Evolutionary conservation across 2,888 invertebrate genomes (phyloP).

Genomic region (Ariolimax columbianus): DNA sequence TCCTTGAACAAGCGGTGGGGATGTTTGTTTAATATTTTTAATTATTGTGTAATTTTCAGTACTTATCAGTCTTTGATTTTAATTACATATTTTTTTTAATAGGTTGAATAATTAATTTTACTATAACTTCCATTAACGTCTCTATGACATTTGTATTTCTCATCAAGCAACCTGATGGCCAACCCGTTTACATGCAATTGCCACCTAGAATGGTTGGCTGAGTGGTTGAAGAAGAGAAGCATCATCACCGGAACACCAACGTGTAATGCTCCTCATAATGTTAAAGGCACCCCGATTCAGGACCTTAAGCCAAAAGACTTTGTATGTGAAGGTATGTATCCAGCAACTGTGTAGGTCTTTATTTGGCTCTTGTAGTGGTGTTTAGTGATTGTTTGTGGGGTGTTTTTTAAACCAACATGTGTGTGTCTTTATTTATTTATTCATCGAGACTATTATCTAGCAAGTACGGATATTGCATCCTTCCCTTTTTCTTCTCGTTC

Average conservation of each 20-base stretch:
- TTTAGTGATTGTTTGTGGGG: background rate
- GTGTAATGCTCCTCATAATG: slow-evolving; percentile 90
- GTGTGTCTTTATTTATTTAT: background rate
- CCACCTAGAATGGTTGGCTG: slow-evolving; percentile 95
- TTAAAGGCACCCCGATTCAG: slow-evolving; percentile 92
- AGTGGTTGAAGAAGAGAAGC: slow-evolving; percentile 88
- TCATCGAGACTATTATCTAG: background rate
- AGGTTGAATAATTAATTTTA: background rate
- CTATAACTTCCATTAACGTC: background rate
- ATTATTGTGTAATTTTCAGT: too few relatives aligned
- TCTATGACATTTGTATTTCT: background rate
- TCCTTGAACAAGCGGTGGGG: too few relatives aligned
- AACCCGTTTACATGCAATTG: slow-evolving; percentile 99
- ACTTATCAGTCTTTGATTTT: too few relatives aligned
- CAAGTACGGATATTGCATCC: background rate
- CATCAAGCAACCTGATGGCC: slow-evolving; percentile 81
- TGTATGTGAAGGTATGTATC: slow-evolving; percentile 90
- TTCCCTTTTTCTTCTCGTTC: too few relatives aligned
- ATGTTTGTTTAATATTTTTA: too few relatives aligned
- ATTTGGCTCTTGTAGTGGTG: background rate
- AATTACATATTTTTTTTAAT: background rate
- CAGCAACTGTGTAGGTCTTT: background rate
- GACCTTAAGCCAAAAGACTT: slow-evolving; percentile 91
- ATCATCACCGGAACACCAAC: slow-evolving; percentile 88
- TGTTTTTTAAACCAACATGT: background rate